phyloP scores from a whole-genome alignment of 2,797 vertebrate species.

The Rhinella marina region DNA sequence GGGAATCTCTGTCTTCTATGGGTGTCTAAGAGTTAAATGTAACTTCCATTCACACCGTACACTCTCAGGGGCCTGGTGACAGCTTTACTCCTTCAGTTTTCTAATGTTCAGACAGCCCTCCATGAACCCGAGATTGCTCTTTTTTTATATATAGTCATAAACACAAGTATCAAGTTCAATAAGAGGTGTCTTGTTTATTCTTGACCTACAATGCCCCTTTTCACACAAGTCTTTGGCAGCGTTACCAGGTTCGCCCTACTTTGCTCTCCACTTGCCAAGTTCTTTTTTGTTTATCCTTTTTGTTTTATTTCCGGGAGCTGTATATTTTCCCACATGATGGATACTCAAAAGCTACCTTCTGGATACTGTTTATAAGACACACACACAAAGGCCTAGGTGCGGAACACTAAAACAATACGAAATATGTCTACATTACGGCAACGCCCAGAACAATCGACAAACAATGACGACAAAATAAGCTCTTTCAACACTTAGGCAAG shows the following conservation, averaged over 20 bases:
- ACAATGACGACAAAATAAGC: neutral
- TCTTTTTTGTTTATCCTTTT: constrained; percentile 32
- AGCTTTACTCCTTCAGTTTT: neutral
- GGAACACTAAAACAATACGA: neutral
- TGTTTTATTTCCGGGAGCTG: constrained; percentile 59
- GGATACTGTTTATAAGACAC: constrained; percentile 29
- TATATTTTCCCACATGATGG: constrained; percentile 61
- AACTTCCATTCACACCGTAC: neutral
- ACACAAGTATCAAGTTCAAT: constrained; percentile 14
- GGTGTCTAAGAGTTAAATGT: neutral
- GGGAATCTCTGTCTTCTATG: neutral
- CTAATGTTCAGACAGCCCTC: neutral
- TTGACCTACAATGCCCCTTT: constrained; percentile 36
- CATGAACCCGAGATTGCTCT: neutral
- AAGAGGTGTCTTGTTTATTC: neutral
- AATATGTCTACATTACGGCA: neutral
- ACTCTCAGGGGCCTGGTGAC: neutral
- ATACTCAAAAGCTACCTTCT: constrained; percentile 1
- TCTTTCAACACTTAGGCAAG: constrained; percentile 26
- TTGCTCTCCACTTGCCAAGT: constrained; percentile 35
- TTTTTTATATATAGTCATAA: constrained; percentile 12
- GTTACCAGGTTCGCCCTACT: constrained; percentile 30
- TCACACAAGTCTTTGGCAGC: constrained; percentile 34
- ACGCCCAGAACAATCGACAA: constrained; percentile 38
- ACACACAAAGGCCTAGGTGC: constrained; percentile 44